Conservation (phyloP, 2,113 vertebrate genomes). For the Mastomys coucha region DNA sequence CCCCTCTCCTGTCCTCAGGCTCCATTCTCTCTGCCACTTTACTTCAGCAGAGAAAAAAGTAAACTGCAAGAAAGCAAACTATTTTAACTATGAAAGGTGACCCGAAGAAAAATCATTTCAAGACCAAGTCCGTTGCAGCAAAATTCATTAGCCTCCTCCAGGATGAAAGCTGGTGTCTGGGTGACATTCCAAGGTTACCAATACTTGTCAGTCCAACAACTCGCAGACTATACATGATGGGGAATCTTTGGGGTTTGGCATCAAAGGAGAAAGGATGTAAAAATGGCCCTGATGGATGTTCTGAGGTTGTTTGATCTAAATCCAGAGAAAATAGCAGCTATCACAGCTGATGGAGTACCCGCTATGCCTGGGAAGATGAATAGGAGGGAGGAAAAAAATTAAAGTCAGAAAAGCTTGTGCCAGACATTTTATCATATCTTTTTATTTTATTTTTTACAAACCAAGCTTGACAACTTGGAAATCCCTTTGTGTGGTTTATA, state of each 20-base stretch:
- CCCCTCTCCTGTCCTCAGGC: background rate
- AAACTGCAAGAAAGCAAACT: constrained; percentile 81
- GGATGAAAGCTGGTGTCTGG: constrained; percentile 84
- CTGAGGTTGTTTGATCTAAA: constrained; percentile 85
- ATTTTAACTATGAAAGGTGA: constrained; percentile 85
- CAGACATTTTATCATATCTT: constrained; percentile 86
- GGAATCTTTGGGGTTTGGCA: constrained; percentile 82
- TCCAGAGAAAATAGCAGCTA: constrained; percentile 85
- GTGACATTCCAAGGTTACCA: constrained; percentile 85
- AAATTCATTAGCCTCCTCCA: constrained; percentile 86
- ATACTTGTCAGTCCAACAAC: constrained; percentile 81
- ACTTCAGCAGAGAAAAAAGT: constrained; percentile 62
- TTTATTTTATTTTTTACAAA: constrained; percentile 86
- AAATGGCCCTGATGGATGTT: constrained; percentile 83
- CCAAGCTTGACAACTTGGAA: constrained; percentile 83
- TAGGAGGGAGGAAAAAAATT: constrained; percentile 83
- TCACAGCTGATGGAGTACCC: constrained; percentile 83
- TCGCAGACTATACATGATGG: constrained; percentile 81
- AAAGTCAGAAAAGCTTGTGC: constrained; percentile 84
- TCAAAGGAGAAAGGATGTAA: constrained; percentile 86
- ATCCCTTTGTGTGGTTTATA: constrained; percentile 82
- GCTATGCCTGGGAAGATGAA: constrained; percentile 86
- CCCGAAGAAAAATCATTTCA: constrained; percentile 85
- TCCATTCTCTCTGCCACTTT: constrained; percentile 42
- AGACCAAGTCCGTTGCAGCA: constrained; percentile 81